These are phyloP conservation scores for Dione vanillae DNA, from an alignment of 2,888 invertebrate genomes.

Conservation along the genomic window DNA sequence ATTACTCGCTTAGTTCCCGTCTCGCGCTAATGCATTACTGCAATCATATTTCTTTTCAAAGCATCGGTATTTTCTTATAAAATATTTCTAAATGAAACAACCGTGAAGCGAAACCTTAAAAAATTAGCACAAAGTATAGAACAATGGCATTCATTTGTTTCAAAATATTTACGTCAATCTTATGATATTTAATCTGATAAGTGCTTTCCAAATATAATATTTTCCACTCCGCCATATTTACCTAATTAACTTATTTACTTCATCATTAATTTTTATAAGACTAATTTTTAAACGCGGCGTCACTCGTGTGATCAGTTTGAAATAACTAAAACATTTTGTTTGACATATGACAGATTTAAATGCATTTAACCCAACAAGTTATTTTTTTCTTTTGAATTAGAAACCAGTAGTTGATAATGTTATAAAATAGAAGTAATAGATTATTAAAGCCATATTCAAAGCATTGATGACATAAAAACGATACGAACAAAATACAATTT, in stretches of 20 bases:
- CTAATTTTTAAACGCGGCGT: background rate
- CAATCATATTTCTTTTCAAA: constrained; percentile 20
- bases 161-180: constrained; percentile 30
- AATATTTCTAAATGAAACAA: constrained; percentile 12
- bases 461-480: background rate
- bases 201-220: constrained; percentile 18
- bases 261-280: constrained; percentile 17
- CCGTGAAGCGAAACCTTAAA: constrained; percentile 11
- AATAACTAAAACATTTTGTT: no score
- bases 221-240: constrained; percentile 19
- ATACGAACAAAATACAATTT: constrained; percentile 11
- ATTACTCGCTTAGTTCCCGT: constrained; percentile 24
- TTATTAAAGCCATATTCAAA: background rate
- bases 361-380: no score
- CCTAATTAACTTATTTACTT: constrained; percentile 21
- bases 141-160: constrained; percentile 40
- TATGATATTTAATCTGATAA: constrained; percentile 28
- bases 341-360: no score
- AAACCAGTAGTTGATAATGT: no score
- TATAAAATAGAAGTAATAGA: no score
- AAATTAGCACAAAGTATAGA: constrained; percentile 15
- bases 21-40: constrained; percentile 18
- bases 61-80: constrained; percentile 21
- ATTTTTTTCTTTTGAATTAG: no score
- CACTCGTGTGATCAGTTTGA: no score